phyloP scores from a whole-genome alignment of 2,113 vertebrate species.

The Labeo catla region DNA sequence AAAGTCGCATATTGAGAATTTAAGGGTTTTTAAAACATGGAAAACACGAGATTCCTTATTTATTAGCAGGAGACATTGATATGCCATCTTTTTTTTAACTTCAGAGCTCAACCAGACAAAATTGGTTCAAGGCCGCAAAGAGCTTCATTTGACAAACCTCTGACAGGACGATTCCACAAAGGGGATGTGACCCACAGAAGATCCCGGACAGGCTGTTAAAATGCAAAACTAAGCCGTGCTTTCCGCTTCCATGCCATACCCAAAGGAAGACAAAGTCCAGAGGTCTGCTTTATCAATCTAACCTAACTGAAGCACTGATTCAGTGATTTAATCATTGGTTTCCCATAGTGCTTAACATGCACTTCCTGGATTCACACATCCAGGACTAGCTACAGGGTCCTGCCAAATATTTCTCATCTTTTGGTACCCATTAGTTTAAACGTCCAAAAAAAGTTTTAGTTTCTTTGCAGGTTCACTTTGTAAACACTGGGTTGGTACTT shows the following conservation, averaged over 20 bases:
- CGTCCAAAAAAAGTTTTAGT: no score
- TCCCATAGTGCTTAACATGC: not conserved
- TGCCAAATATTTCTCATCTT: not conserved
- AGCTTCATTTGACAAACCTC: not conserved
- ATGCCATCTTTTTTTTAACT: not conserved
- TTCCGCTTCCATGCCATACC: conserved; percentile 2
- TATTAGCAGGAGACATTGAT: not conserved
- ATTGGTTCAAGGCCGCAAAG: not conserved
- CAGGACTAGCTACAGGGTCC: not conserved
- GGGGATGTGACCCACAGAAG: not conserved
- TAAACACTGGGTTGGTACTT: no score
- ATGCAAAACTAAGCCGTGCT: not conserved
- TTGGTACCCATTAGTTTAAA: no score
- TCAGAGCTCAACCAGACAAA: not conserved
- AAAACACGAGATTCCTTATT: conserved; percentile 1
- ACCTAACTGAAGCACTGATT: conserved; percentile 6
- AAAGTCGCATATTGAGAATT: not conserved
- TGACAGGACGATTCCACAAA: not conserved
- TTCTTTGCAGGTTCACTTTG: no score
- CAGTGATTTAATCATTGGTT: not conserved
- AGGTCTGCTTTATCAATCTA: conserved; percentile 16
- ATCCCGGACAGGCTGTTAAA: not conserved
- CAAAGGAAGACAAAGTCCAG: not conserved
- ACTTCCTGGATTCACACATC: not conserved
- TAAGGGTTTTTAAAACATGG: not conserved